phyloP scores from a whole-genome alignment of 2,113 vertebrate species.

The Eleginops maclovinus region DNA sequence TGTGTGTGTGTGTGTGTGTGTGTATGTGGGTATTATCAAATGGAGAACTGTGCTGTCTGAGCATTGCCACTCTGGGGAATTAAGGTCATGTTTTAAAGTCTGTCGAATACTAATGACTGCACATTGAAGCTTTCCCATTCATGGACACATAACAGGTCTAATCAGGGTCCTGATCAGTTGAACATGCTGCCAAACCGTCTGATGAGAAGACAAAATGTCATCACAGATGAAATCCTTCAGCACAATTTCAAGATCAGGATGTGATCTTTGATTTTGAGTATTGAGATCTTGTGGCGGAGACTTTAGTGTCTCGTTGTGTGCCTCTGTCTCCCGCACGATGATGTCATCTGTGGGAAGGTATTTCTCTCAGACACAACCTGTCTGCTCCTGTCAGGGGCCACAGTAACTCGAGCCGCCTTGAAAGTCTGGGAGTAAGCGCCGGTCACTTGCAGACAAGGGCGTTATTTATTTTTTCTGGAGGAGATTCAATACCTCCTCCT shows the following conservation, averaged over 20 bases:
- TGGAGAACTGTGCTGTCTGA: conserved; percentile 56
- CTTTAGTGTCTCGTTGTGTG: conserved; percentile 35
- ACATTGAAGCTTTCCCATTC: conserved; percentile 51
- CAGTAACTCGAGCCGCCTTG: conserved; percentile 82
- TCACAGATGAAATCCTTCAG: conserved; percentile 53
- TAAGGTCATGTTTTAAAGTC: conserved; percentile 74
- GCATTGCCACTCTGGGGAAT: conserved; percentile 61
- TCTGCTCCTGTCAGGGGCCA: conserved; percentile 82
- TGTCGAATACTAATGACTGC: conserved; percentile 66
- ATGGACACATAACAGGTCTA: conserved; percentile 44
- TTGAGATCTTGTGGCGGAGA: conserved; percentile 38
- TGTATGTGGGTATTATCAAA: conserved; percentile 41
- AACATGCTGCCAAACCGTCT: conserved; percentile 39
- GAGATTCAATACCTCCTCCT: conserved; percentile 79
- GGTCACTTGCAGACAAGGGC: conserved; percentile 84
- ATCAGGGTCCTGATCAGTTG: conserved; percentile 53
- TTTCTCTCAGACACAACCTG: conserved; percentile 84
- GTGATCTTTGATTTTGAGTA: conserved; percentile 60
- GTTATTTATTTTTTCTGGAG: conserved; percentile 84
- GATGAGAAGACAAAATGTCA: conserved; percentile 63
- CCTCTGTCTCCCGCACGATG: conserved; percentile 64
- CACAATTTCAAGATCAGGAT: conserved; percentile 52
- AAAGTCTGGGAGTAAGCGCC: conserved; percentile 82
- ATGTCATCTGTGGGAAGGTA: conserved; percentile 84
- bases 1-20: too few relatives aligned